phyloP scores from a whole-genome alignment of 2,888 invertebrate genomes.

The Neoascia interrupta region DNA sequence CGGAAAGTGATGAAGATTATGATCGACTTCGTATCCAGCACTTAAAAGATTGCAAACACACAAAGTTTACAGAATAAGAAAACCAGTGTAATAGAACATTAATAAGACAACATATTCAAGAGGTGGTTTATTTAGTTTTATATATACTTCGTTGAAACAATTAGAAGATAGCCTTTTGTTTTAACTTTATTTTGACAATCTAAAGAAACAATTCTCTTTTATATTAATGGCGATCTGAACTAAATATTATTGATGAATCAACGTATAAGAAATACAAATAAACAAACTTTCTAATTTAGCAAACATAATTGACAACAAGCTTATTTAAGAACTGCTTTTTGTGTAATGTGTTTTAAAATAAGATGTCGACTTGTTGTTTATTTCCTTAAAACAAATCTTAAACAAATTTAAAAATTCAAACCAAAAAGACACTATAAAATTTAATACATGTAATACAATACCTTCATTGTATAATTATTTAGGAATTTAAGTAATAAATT shows the following conservation, averaged over 20 bases:
- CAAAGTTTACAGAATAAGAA: too few relatives aligned
- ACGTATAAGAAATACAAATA: too few relatives aligned
- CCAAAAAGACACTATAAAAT: background rate
- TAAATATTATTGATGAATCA: slow-evolving; percentile 29
- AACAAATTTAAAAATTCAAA: slow-evolving; percentile 21
- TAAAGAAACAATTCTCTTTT: slow-evolving; percentile 22
- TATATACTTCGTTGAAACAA: too few relatives aligned
- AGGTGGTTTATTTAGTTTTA: too few relatives aligned
- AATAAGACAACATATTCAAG: too few relatives aligned
- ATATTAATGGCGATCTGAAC: slow-evolving; percentile 29
- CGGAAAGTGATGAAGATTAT: too few relatives aligned
- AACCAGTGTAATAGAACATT: too few relatives aligned
- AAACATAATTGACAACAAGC: slow-evolving; percentile 11
- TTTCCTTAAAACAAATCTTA: slow-evolving; percentile 4
- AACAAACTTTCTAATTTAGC: slow-evolving; percentile 22
- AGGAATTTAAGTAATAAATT: background rate
- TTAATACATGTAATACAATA: slow-evolving; percentile 21
- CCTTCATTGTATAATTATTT: background rate
- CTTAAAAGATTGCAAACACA: too few relatives aligned
- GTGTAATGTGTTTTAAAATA: slow-evolving; percentile 1
- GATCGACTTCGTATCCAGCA: too few relatives aligned
- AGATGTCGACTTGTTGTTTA: slow-evolving; percentile 3
- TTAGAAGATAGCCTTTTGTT: too few relatives aligned
- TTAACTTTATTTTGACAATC: slow-evolving; percentile 32
- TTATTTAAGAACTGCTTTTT: slow-evolving; percentile 9